Base-by-base conservation (phyloP, 1,140 invertebrate species). In the Apis laboriosa region DNA sequence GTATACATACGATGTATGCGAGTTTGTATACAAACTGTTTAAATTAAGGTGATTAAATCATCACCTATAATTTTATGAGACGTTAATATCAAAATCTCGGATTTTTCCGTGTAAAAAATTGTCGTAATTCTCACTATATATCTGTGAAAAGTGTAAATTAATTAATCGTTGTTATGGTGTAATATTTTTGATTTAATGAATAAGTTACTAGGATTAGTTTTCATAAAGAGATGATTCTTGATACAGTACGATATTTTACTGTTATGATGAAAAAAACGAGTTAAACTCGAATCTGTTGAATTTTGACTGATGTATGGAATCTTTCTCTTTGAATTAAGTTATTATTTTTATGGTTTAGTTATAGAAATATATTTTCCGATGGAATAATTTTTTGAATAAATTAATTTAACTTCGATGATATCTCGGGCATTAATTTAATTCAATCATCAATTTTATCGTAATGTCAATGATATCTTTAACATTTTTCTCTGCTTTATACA, bases 271-370 rank as follows among this genome's bases (percentile, higher is more conserved):
- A 13, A 60, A 5, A 63, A 43, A 11, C 17, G 7, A 43, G 34
- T 55, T 51, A 28, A 15, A n/a, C n/a, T 21, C 9, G n/a, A 49
- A 28, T 56, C 21, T 17, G 43, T 43, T 68, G 53, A 64, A 75
- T 64, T 75, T 67, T 11, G 53, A 75, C 17, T 60, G 63, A 70
- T 82, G 11, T 77, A 58, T n/a, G 49, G 66, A 77, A 70, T 67
- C 17, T 19, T 70, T 63, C 24, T 19, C 11, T 8, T 55, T 70
- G 28, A 5, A 24, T 83, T 71, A 83, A 83, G 21, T 21, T 5
- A 71, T 34, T 68, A 55, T 83, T 83, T 83, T 83, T 83, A 78
- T 83, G 75, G 21, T 78, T 83, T 83, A 83, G 28, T 83, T 78
- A 78, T 64, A 64, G n/a, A 71, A 49, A 71, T 71, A 83, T 71